A percentile compares a stretch with the other conserved stretches of the same genome.
Evolutionary conservation across 2,797 vertebrate species (phyloP).

Genomic region (Pempheris klunzingeri): DNA sequence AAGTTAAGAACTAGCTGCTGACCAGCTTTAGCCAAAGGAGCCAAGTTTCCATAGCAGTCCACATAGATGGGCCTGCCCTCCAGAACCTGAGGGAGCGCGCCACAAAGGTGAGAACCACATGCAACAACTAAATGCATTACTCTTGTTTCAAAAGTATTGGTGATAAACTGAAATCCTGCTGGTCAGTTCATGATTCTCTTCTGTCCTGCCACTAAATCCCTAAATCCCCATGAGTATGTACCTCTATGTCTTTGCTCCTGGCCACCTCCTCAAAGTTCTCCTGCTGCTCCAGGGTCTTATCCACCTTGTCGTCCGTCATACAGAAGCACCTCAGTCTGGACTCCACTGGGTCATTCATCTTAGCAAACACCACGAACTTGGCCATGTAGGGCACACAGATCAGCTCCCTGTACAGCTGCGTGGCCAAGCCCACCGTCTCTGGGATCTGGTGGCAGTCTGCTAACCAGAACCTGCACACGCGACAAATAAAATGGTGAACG

Average conservation of each 20-base stretch:
- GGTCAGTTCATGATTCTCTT: background rate
- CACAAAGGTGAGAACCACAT: background rate
- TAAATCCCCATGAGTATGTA: slow-evolving; percentile 46
- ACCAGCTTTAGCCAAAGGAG: slow-evolving; percentile 95
- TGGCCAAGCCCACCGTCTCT: slow-evolving; percentile 95
- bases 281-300: slow-evolving; percentile 99
- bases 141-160: background rate
- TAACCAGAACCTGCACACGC: slow-evolving; percentile 93
- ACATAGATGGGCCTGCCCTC: slow-evolving; percentile 97
- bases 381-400: slow-evolving; percentile 99
- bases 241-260: slow-evolving; percentile 99
- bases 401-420: slow-evolving; percentile 96
- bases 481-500: background rate
- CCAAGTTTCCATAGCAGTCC: slow-evolving; percentile 98
- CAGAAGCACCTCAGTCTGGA: slow-evolving; percentile 97
- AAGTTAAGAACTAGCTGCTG: slow-evolving; percentile 98
- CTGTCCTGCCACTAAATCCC: background rate
- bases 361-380: slow-evolving; percentile 99
- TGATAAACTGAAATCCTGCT: background rate
- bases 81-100: slow-evolving; percentile 89
- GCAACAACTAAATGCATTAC: background rate
- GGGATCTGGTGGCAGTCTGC: slow-evolving; percentile 98
- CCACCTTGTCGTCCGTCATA: slow-evolving; percentile 99
- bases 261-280: slow-evolving; percentile 99
- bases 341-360: slow-evolving; percentile 97